Percentiles rank a stretch among this genome's conserved stretches.
These are phyloP conservation scores for Drosophila suboccidentalis DNA, from an alignment of 2,888 invertebrate species.

Conservation along the genomic window DNA sequence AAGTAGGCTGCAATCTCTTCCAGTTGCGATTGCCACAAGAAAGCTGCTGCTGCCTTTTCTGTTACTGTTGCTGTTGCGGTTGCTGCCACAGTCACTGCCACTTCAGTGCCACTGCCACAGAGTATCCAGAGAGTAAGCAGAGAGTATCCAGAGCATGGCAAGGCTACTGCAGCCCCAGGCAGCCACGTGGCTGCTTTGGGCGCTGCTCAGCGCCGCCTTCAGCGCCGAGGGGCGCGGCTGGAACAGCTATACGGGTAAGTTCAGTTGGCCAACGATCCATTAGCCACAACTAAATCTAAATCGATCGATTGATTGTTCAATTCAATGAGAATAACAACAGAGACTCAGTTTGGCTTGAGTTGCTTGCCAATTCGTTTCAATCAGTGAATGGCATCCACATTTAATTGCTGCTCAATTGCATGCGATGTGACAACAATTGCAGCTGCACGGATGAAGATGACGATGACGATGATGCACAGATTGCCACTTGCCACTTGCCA, in stretches of 20 bases:
- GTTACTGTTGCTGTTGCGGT: conserved; percentile 12
- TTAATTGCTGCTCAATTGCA: conserved; percentile 71
- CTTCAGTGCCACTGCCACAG: neutral
- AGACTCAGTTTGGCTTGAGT: neutral
- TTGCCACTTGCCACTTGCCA: conserved; percentile 26
- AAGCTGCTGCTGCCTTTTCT: too few relatives aligned
- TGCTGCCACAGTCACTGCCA: neutral
- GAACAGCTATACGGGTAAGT: conserved; percentile 58
- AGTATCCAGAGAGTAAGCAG: neutral
- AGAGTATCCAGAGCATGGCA: conserved; percentile 43
- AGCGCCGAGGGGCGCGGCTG: conserved; percentile 47
- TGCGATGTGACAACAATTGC: conserved; percentile 58
- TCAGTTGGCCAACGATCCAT: conserved; percentile 48
- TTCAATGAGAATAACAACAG: neutral
- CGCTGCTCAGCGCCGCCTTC: conserved; percentile 47
- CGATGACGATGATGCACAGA: conserved; percentile 45
- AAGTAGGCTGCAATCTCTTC: conserved; percentile 45
- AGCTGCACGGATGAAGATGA: conserved; percentile 31
- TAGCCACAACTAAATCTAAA: neutral
- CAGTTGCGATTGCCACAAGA: conserved; percentile 39
- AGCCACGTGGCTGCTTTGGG: conserved; percentile 69
- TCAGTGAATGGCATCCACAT: conserved; percentile 66
- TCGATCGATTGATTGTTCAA: conserved; percentile 2
- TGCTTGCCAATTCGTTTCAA: conserved; percentile 73
- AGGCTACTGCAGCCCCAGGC: conserved; percentile 62